Evolutionary conservation across 64 coral and sea anemone species (phyloP), one percentile per base, ranked within the genome.

Genomic region (Montipora capricornis): DNA sequence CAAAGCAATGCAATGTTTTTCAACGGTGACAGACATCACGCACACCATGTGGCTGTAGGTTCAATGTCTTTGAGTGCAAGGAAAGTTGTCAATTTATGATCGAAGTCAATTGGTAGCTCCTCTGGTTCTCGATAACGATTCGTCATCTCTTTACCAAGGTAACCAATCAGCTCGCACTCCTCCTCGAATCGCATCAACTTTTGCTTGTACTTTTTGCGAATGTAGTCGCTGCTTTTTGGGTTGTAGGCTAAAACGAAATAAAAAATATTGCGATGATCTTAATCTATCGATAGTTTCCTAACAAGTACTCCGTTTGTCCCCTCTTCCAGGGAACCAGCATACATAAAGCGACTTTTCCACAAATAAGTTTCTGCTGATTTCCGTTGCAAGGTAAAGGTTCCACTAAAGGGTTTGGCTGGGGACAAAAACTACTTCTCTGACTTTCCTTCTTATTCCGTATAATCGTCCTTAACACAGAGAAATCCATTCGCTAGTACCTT

Each of bases 141-240:
- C 73, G 96, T 98, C 96, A 98, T 98, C 84, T 95, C 81, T 67
- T 93, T 79, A 57, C 96, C 96, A 44, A 98, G 91, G 81, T 98
- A 98, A 14, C 92, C 88, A 87, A 98, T 98, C 20, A 98, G 94
- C 45, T 98, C 90, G 47, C 96, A 98, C 73, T 98, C 89, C 77
- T 98, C 96, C 64, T 98, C 96, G 57, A 98, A 98, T 58, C 93
- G 83, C 87, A 95, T 79, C 14, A 98, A 88, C 61, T 98, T 98
- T 48, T 98, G 96, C 87, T 90, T 98, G 90, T 98, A 98, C 68
- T 98, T 98, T 87, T 98, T 98, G 15, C 96, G 90, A 19, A 95
- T 67, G 68, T 95, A 95, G 2, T 95, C 96, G 68, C 90, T 98
- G 87, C 94, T 98, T 22, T 93, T 95, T 12, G 96, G 96, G 79